Percentiles rank a stretch among this genome's conserved stretches.
Conservation (phyloP, 2,113 vertebrate species). For the Pachyramphus minor region DNA sequence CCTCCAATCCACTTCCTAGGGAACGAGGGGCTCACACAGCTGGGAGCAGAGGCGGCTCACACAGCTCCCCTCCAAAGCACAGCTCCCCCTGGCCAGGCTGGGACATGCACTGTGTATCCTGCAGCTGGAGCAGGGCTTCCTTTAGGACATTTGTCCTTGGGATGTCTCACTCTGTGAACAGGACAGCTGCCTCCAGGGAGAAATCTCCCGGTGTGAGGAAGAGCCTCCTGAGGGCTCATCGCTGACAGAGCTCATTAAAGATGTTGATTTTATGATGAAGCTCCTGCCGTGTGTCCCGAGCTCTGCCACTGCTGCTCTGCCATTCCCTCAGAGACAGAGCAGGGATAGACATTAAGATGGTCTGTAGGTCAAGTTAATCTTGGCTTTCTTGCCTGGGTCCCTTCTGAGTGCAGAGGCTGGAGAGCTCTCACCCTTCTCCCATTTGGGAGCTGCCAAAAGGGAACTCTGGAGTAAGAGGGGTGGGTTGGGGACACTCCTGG, state of each 20-base stretch:
- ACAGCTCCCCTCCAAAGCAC: neutral
- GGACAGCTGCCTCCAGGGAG: constrained; percentile 13
- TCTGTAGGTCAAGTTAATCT: neutral
- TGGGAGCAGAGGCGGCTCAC: neutral
- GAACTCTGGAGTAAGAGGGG: neutral
- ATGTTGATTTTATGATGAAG: constrained; percentile 16
- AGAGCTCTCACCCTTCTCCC: neutral
- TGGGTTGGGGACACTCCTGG: neutral
- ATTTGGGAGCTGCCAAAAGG: neutral
- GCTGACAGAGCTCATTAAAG: constrained; percentile 17
- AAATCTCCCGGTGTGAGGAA: neutral
- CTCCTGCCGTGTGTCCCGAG: neutral
- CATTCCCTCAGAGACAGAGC: neutral
- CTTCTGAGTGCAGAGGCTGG: neutral
- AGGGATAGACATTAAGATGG: neutral
- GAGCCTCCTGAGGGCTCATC: neutral
- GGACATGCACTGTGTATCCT: neutral
- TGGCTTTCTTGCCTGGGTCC: neutral
- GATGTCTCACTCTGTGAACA: neutral
- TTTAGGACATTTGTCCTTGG: constrained; percentile 2
- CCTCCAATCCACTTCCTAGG: neutral
- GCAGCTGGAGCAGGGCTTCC: neutral
- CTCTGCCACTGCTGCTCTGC: neutral
- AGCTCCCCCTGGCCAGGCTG: neutral
- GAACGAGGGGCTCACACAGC: neutral